Percentiles rank a stretch among this genome's conserved stretches.
These are phyloP conservation scores for Nasonovia ribisnigri DNA, from an alignment of 2,888 invertebrate species.

Conservation along the genomic window DNA sequence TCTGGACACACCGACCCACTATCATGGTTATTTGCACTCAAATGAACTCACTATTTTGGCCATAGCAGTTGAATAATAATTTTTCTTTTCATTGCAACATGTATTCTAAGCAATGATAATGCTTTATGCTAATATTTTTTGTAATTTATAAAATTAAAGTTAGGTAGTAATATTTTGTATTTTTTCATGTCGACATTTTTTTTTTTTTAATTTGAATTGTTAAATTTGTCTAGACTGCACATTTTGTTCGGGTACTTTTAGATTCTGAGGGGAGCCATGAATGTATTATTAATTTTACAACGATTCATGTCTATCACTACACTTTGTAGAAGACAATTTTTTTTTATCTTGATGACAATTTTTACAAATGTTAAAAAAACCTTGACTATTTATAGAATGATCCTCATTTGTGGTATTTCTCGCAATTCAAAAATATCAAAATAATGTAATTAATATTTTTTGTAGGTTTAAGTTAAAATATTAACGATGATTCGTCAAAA, in stretches of 20 bases:
- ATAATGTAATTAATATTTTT: neutral
- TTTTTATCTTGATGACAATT: too few species aligned
- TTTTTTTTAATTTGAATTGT: neutral
- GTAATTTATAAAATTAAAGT: neutral
- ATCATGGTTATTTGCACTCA: conserved; percentile 13
- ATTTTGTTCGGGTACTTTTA: neutral
- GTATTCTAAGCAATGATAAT: neutral
- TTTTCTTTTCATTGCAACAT: neutral
- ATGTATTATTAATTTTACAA: neutral
- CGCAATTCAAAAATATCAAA: neutral
- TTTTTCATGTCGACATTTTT: neutral
- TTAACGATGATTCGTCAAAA: neutral
- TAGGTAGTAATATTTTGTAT: neutral
- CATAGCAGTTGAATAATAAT: conserved; percentile 14
- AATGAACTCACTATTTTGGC: neutral
- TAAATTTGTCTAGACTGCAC: neutral
- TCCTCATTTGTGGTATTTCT: neutral
- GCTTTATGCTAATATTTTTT: neutral
- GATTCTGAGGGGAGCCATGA: neutral
- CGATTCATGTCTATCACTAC: neutral
- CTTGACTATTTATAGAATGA: neutral
- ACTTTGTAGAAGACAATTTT: neutral
- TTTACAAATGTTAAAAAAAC: neutral
- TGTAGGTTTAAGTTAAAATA: neutral
- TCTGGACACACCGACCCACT: neutral